Conservation (phyloP, 2,888 invertebrate species). For the Andricus curvator region DNA sequence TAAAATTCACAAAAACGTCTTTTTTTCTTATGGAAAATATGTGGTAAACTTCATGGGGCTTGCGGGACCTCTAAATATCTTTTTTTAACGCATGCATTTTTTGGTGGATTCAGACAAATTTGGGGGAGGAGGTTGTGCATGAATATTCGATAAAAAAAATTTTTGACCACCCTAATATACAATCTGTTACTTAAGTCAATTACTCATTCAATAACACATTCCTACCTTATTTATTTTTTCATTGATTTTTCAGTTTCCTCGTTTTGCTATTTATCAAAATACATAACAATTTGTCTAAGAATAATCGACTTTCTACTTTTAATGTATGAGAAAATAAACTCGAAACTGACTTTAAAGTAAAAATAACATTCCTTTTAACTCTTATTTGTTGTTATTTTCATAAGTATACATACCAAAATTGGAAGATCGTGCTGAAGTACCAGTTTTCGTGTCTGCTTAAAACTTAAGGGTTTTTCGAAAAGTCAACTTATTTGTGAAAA, state of each 20-base stretch:
- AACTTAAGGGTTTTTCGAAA: constrained; percentile 4
- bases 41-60: too few species aligned
- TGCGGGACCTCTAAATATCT: too few species aligned
- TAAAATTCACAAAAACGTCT: too few species aligned
- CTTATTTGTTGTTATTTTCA: constrained; percentile 16
- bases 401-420: neutral
- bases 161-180: too few species aligned
- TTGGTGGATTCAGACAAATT: too few species aligned
- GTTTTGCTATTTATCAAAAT: neutral
- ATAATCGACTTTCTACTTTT: neutral
- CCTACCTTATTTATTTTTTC: neutral
- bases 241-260: neutral
- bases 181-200: neutral
- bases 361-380: neutral
- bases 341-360: neutral
- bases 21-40: too few species aligned
- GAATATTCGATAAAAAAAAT: too few species aligned
- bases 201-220: constrained; percentile 1
- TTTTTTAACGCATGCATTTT: too few species aligned
- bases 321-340: neutral
- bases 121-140: too few species aligned
- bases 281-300: constrained; percentile 6
- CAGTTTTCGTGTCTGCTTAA: constrained; percentile 1
- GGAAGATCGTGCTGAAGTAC: constrained; percentile 26
- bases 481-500: neutral